These are phyloP conservation scores for Corythaixoides concolor DNA, from an alignment of 2,113 vertebrate genomes.

Conservation along the genomic window DNA sequence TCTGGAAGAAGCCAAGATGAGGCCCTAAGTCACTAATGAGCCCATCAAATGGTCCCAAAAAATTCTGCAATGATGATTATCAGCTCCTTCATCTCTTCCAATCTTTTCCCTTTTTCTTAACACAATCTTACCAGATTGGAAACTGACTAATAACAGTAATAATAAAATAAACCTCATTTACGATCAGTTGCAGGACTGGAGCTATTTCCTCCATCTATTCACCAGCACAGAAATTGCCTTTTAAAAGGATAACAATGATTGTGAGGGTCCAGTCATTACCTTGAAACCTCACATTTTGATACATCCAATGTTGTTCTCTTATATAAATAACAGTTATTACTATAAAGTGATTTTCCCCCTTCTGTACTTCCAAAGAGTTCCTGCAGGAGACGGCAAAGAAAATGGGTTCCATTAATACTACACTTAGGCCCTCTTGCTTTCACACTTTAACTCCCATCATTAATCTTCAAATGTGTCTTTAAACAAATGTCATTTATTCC, in stretches of 20 bases:
- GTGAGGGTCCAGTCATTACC: slow-evolving; percentile 67
- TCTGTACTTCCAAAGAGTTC: slow-evolving; percentile 67
- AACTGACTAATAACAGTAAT: slow-evolving; percentile 55
- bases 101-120: background rate
- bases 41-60: background rate
- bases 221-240: slow-evolving; percentile 66
- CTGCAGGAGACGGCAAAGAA: slow-evolving; percentile 72
- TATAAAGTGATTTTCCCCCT: slow-evolving; percentile 60
- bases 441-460: slow-evolving; percentile 53
- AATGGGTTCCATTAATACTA: slow-evolving; percentile 74
- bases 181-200: background rate
- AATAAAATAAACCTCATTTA: slow-evolving; percentile 69
- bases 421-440: slow-evolving; percentile 60
- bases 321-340: slow-evolving; percentile 81
- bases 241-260: slow-evolving; percentile 74
- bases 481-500: slow-evolving; percentile 43
- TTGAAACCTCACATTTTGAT: slow-evolving; percentile 71
- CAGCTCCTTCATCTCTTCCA: background rate
- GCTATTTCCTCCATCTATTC: slow-evolving; percentile 56
- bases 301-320: slow-evolving; percentile 63
- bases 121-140: background rate
- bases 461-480: slow-evolving; percentile 64
- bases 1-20: background rate
- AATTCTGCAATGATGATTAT: background rate
- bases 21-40: background rate